Percentiles rank a stretch among this genome's conserved stretches.
These are phyloP conservation scores for Sebastolobus altivelis DNA, from an alignment of 2,797 vertebrate species.

Conservation along the genomic window DNA sequence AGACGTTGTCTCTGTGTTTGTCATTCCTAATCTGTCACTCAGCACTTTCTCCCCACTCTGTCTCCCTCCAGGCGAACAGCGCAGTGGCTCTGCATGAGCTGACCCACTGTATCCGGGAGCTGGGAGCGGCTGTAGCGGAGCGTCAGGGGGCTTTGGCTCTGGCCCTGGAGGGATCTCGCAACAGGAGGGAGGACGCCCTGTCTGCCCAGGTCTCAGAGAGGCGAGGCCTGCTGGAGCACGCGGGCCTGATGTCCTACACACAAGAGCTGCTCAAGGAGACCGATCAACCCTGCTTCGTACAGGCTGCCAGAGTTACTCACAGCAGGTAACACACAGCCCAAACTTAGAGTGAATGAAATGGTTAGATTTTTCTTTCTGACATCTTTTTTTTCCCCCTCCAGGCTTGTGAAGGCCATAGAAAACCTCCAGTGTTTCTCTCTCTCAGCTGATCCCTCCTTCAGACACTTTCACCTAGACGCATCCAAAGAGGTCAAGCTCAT, in stretches of 20 bases:
- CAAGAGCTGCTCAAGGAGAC: slow-evolving; percentile 97
- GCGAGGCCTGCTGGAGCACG: slow-evolving; percentile 91
- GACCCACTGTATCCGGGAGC: slow-evolving; percentile 88
- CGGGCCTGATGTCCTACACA: slow-evolving; percentile 92
- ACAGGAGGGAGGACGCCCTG: slow-evolving; percentile 85
- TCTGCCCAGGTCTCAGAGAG: slow-evolving; percentile 90
- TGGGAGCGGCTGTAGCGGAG: slow-evolving; percentile 89
- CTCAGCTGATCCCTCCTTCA: slow-evolving; percentile 90
- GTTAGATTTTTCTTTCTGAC: background rate
- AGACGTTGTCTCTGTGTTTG: background rate
- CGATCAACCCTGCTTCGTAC: slow-evolving; percentile 94
- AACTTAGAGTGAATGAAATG: background rate
- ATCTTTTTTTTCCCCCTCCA: slow-evolving; percentile 54
- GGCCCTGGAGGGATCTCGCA: slow-evolving; percentile 89
- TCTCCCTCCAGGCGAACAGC: slow-evolving; percentile 87
- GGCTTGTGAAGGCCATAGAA: slow-evolving; percentile 92
- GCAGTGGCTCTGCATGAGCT: slow-evolving; percentile 91
- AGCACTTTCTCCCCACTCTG: background rate
- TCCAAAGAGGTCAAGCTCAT: slow-evolving; percentile 91
- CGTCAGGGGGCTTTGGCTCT: slow-evolving; percentile 87
- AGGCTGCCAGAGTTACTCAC: slow-evolving; percentile 93
- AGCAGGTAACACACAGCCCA: slow-evolving; percentile 82
- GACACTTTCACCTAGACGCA: slow-evolving; percentile 92
- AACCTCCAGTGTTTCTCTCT: slow-evolving; percentile 92
- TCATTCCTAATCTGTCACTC: slow-evolving; percentile 1